Base-by-base conservation (phyloP, 1,140 invertebrate genomes). In the Camponotus vicinus region DNA sequence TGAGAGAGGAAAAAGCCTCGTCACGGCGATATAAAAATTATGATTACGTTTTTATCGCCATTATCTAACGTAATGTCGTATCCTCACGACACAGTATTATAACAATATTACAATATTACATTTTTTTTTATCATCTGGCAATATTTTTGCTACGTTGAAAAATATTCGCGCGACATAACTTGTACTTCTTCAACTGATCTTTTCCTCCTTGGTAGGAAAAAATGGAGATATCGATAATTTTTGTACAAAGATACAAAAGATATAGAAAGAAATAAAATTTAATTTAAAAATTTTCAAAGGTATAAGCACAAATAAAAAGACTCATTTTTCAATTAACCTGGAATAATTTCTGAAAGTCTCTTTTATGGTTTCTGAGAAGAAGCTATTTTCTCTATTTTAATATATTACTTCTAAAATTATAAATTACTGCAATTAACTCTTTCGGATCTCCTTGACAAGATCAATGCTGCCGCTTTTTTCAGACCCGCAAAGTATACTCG, bases 1-100 rank as follows among this genome's bases (percentile, higher is more conserved):
- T 34, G 34, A 40, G 57, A 15, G 13, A 63, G n/a, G 2, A 42
- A 73, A 52, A 77, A 15, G 45, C 71, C 70, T 82, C 49, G 57
- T 52, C 84, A 77, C 18, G 42, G 11, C 61, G 34, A 21, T 34
- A 75, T 13, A 61, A 61, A 75, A 83, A 4, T 27, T 27, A 27
- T 75, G 40, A 49, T 69, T 37, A 40, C 57, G 40, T 42, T 34
- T 67, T 52, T 7, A 32, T 27, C 52, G 27, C 9, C 7, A 4
- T 45, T 49, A 32, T 52, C 49, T 64, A 63, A 70, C 18, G 27
- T 52, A 34, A 73, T 42, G 15, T 59, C 15, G 5, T 21, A 55
- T 49, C 15, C 18, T 8, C 64, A 18, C 13, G 21, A 8, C 37
- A 40, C 37, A 4, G 13, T 32, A 5, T 57, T 57, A 40, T 67